A percentile compares a stretch with the other conserved stretches of the same genome.
phyloP scores from a whole-genome alignment of 1,140 invertebrate genomes.

The Drosophila subobscura region DNA sequence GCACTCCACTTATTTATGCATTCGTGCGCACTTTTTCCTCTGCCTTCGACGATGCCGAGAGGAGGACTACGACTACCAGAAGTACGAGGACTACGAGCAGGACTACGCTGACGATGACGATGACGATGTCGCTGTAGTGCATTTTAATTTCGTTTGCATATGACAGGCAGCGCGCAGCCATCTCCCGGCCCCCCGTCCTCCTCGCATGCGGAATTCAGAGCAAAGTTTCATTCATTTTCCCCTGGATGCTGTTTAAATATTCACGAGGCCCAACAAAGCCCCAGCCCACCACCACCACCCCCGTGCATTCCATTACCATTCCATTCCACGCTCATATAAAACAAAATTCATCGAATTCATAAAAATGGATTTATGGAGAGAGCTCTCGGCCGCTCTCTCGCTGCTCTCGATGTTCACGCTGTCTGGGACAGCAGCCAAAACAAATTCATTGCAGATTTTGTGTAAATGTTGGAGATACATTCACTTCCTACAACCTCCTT shows the following conservation, averaged over 20 bases:
- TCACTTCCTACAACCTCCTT: neutral
- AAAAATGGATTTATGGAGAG: conserved; percentile 71
- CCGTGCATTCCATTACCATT: conserved; percentile 22
- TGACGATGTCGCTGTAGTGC: conserved; percentile 59
- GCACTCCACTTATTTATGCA: conserved; percentile 72
- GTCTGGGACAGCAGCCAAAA: conserved; percentile 25
- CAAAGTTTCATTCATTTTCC: conserved; percentile 75
- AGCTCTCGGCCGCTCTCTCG: conserved; percentile 25
- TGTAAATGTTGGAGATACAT: conserved; percentile 28
- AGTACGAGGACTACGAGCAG: no score
- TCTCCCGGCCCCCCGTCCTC: neutral
- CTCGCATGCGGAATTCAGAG: conserved; percentile 47
- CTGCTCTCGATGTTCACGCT: neutral
- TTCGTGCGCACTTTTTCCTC: conserved; percentile 74
- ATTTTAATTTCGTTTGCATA: conserved; percentile 82
- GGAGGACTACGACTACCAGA: no score
- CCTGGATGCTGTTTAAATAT: conserved; percentile 71
- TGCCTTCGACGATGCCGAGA: neutral
- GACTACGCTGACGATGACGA: no score
- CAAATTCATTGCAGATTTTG: conserved; percentile 51
- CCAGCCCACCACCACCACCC: conserved; percentile 8
- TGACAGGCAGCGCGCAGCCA: conserved; percentile 64
- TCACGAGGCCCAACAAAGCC: conserved; percentile 35
- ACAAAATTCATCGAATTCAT: conserved; percentile 76
- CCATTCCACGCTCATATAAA: conserved; percentile 19